Evolutionary conservation across 2,797 vertebrate genomes (phyloP).

Genomic region (Halcyon leucocephala): DNA sequence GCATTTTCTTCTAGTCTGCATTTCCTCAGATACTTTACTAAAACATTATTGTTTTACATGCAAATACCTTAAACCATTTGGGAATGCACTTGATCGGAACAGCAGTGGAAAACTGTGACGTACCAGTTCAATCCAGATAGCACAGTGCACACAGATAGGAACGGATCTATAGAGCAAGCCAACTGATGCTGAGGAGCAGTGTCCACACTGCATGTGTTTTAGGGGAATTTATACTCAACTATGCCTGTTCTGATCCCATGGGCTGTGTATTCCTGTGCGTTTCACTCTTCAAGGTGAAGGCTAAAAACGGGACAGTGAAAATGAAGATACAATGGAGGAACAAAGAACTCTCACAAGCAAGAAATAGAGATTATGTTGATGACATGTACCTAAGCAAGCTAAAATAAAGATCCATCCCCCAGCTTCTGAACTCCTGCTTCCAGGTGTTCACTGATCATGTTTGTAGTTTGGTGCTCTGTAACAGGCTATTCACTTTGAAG

Average conservation of each 20-base stretch:
- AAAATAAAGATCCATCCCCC: background rate
- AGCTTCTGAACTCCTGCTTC: conserved; percentile 15
- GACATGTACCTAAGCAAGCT: background rate
- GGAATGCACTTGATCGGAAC: background rate
- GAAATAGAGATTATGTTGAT: background rate
- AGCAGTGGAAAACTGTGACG: background rate
- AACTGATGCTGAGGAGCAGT: background rate
- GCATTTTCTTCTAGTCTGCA: background rate
- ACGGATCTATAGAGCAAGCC: background rate
- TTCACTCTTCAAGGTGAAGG: background rate
- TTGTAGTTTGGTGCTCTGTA: background rate
- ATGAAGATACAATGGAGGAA: background rate
- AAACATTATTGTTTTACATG: background rate
- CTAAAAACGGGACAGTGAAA: background rate
- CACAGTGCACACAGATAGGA: fast-evolving
- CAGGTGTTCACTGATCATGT: background rate
- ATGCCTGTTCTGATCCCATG: background rate
- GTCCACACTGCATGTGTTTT: background rate
- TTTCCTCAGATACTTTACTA: background rate
- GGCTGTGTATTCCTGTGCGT: background rate
- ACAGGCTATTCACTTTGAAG: background rate
- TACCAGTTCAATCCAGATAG: background rate
- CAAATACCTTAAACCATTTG: background rate
- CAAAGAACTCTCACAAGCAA: background rate
- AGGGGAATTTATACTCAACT: background rate